Base-by-base conservation (phyloP, 2,797 vertebrate genomes). In the Leptatherina wallacei region DNA sequence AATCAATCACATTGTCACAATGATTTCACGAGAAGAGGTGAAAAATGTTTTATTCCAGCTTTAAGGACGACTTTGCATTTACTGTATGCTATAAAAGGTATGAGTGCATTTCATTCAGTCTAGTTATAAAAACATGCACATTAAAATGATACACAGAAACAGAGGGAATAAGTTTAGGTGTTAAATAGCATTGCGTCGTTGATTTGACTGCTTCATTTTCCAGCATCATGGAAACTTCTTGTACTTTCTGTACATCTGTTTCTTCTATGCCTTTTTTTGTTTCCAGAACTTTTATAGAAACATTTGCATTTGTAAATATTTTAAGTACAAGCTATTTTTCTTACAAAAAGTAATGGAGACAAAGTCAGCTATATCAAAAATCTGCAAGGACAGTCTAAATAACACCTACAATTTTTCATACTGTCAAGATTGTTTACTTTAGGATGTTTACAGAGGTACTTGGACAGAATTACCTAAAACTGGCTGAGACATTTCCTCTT, bases 351-450 rank as follows among this genome's bases (percentile, higher is more conserved):
- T 29, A 14, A 2, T 18, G 10, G 9, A 20, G 27, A 61, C 24
- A 29, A 51, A 24, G 1, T 54, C 1, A 27, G 11, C 12, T 13
- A 24, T 52, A 30, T 44, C 18, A 16, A 18, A 27, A 42, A 36
- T 18, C 22, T 64, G n/a, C 52, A 20, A 12, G 29, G 29, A 35
- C 12, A 35, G 29, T n/a, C 4, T 33, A 32, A 30, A 14, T 42
- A 42, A 35, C 20, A 14, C 14, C 33, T 30, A 55, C 22, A 22
- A 16, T 35, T 12, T n/a, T 20, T 59, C 22, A 59, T 47, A 47
- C 65, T 61, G 29, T 42, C 16, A 20, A 56, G 44, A 52, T 27
- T 32, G 38, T 75, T 75, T 52, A 47, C 30, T 13, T 16, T 61
- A 20, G 8, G 1, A 18, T 73, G 27, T 56, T 29, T 38, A 59